Percentiles rank a stretch among this genome's conserved stretches.
phyloP scores from a whole-genome alignment of 2,113 vertebrate species.

The Fregetta grallaria region DNA sequence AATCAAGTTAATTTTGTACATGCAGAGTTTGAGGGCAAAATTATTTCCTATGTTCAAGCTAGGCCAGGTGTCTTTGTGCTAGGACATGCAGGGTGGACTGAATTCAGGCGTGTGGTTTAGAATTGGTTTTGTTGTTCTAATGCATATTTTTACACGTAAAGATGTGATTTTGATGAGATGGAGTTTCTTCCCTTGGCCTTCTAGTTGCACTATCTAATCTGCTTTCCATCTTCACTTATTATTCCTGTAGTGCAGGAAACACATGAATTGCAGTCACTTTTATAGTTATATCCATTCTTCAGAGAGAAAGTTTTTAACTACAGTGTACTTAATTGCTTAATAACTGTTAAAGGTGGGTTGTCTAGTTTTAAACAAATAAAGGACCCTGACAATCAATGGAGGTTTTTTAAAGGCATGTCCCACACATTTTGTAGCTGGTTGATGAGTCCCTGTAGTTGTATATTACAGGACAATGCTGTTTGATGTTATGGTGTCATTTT shows the following conservation, averaged over 20 bases:
- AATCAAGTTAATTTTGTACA: neutral
- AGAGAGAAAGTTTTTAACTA: neutral
- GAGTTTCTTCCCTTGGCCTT: neutral
- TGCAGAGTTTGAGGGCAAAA: neutral
- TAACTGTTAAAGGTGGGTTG: neutral
- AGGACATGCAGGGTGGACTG: neutral
- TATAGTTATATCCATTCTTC: neutral
- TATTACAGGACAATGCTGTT: neutral
- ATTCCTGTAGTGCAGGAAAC: neutral
- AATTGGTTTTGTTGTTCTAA: neutral
- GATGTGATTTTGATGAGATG: neutral
- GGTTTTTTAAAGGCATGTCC: neutral
- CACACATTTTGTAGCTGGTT: neutral
- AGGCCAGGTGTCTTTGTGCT: neutral
- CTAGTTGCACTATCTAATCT: neutral
- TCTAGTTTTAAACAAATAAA: neutral
- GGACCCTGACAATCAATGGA: too few species aligned
- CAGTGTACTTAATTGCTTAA: neutral
- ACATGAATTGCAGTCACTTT: neutral
- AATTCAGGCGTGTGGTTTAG: neutral
- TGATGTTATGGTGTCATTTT: neutral
- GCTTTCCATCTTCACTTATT: neutral
- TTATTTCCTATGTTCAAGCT: neutral
- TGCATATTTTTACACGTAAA: neutral
- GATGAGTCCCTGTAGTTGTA: neutral